phyloP scores from a whole-genome alignment of 2,113 vertebrate species.

The Erythrocercus mccallii region DNA sequence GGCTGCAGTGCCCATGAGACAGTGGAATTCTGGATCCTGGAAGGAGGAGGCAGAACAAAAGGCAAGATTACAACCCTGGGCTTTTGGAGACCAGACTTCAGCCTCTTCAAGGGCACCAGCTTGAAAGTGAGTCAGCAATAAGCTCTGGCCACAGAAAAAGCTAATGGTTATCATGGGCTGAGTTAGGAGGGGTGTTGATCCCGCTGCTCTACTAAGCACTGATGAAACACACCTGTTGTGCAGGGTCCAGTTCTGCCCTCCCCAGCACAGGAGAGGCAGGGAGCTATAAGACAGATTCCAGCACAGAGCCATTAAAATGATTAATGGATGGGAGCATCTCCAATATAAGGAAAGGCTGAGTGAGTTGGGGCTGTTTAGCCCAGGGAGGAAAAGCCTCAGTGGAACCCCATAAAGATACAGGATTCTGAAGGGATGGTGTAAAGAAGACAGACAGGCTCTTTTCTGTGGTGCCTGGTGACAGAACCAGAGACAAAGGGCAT shows the following conservation, averaged over 20 bases:
- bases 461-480: neutral
- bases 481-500: neutral
- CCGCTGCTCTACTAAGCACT: neutral
- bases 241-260: neutral
- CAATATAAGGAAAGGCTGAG: neutral
- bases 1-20: neutral
- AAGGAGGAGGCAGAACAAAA: neutral
- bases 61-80: neutral
- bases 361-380: neutral
- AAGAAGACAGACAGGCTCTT: neutral
- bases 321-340: neutral
- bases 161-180: neutral
- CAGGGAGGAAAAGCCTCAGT: neutral
- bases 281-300: neutral
- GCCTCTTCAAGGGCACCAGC: neutral
- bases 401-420: neutral
- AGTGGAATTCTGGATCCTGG: neutral
- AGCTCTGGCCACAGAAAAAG: neutral
- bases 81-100: neutral
- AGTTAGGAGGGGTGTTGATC: neutral
- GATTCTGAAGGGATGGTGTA: neutral
- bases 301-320: neutral
- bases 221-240: neutral
- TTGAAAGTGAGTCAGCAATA: neutral
- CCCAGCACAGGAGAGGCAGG: neutral